These are phyloP conservation scores for Bufo bufo DNA, from an alignment of 2,113 vertebrate species.

Conservation along the genomic window DNA sequence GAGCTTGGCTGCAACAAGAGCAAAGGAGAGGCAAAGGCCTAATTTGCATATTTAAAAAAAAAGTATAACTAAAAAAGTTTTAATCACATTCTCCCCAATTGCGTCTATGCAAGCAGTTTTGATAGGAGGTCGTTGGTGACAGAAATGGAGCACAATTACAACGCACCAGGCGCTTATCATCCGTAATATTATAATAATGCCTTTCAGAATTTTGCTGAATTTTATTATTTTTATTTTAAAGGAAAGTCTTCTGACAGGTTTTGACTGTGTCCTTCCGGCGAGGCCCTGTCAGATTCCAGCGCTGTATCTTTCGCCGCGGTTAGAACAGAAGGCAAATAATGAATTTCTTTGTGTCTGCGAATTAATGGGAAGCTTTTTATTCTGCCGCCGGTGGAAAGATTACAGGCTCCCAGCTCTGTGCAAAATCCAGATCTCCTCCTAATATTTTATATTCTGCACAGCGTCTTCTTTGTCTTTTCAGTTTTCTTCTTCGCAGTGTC, in stretches of 20 bases:
- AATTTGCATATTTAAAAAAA: too few species aligned
- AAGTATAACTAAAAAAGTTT: too few species aligned
- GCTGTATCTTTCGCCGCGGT: neutral
- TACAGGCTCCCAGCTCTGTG: neutral
- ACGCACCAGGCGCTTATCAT: neutral
- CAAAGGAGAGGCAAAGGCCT: too few species aligned
- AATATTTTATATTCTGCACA: slow-evolving; percentile 35
- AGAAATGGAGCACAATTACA: too few species aligned
- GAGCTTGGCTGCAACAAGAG: too few species aligned
- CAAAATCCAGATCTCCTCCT: slow-evolving; percentile 25
- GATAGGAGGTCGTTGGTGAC: too few species aligned
- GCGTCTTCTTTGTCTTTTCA: slow-evolving; percentile 35
- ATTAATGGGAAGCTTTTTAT: slow-evolving; percentile 23
- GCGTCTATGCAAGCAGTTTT: too few species aligned
- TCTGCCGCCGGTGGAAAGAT: slow-evolving; percentile 5
- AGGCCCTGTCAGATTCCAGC: neutral
- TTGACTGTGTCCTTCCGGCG: neutral
- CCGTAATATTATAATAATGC: neutral
- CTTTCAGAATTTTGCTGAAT: neutral
- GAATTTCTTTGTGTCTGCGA: slow-evolving; percentile 34
- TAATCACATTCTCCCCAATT: too few species aligned
- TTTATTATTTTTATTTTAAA: neutral
- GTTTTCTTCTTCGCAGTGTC: slow-evolving; percentile 13
- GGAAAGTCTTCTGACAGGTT: too few species aligned
- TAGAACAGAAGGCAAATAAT: slow-evolving; percentile 4